A percentile compares a stretch with the other conserved stretches of the same genome.
phyloP scores from a whole-genome alignment of 2,797 vertebrate species.

The Botia kubotai region DNA sequence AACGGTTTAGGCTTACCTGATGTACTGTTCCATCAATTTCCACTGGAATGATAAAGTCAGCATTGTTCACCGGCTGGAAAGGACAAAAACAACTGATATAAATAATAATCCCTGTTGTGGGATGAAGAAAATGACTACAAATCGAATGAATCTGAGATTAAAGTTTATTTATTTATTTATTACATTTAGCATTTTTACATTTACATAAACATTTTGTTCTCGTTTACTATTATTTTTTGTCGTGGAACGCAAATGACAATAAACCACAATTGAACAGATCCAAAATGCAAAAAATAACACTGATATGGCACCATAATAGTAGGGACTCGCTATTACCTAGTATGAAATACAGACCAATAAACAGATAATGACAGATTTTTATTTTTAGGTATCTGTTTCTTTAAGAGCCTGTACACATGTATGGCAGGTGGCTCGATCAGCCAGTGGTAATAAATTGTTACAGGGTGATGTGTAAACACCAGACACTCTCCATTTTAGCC shows the following conservation, averaged over 20 bases:
- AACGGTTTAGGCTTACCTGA: conserved; percentile 80
- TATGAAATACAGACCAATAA: not conserved
- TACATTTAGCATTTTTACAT: too few relatives aligned
- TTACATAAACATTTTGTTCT: too few relatives aligned
- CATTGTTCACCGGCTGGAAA: conserved; percentile 93
- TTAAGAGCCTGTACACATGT: not conserved
- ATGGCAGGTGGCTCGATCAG: not conserved
- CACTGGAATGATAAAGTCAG: conserved; percentile 99
- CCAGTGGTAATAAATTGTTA: not conserved
- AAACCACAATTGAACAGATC: too few relatives aligned
- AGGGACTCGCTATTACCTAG: too few relatives aligned
- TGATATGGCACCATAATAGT: too few relatives aligned
- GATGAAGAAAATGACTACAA: not conserved
- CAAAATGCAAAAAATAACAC: too few relatives aligned
- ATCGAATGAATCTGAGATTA: too few relatives aligned
- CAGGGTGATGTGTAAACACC: conserved; percentile 23
- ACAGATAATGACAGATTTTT: not conserved
- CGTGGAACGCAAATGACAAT: too few relatives aligned
- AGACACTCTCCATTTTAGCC: conserved; percentile 22
- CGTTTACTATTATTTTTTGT: too few relatives aligned
- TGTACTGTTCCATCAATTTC: conserved; percentile 96
- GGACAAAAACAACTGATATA: conserved; percentile 22
- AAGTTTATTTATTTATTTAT: not conserved
- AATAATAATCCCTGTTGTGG: not conserved
- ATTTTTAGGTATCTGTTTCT: not conserved